phyloP scores from a whole-genome alignment of 2,113 vertebrate species.

The Trinectes maculatus region DNA sequence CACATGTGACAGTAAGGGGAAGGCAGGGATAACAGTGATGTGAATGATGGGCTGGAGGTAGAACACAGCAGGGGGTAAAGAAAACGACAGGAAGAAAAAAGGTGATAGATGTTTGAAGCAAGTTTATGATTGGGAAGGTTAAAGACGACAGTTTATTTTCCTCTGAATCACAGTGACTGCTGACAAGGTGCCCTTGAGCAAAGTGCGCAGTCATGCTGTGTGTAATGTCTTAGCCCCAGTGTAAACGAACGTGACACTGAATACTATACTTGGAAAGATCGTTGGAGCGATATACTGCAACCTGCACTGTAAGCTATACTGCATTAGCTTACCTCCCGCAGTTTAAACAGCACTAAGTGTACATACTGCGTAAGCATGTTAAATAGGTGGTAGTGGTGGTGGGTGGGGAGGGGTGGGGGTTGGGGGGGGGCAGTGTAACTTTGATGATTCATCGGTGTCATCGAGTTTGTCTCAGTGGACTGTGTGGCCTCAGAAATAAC shows the following conservation, averaged over 20 bases:
- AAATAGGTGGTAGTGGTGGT: neutral
- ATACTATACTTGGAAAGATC: neutral
- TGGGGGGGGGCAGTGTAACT: no score
- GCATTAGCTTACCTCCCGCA: no score
- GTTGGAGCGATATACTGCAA: no score
- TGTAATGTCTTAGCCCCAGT: constrained; percentile 8
- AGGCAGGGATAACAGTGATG: constrained; percentile 8
- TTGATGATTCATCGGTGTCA: constrained; percentile 59
- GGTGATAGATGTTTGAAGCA: neutral
- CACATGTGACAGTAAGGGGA: constrained; percentile 13
- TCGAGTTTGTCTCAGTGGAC: constrained; percentile 35
- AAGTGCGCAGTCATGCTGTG: neutral
- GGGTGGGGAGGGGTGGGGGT: neutral
- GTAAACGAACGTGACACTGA: neutral
- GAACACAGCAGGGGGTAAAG: constrained; percentile 21
- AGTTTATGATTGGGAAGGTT: constrained; percentile 12
- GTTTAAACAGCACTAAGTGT: neutral
- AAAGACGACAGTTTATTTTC: constrained; percentile 1
- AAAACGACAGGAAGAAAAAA: constrained; percentile 6
- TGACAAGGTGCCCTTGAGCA: constrained; percentile 39
- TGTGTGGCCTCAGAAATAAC: constrained; percentile 42
- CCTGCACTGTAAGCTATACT: no score
- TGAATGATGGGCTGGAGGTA: constrained; percentile 2
- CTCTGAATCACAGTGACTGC: constrained; percentile 3
- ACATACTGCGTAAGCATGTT: neutral